These are phyloP conservation scores for Sinodicranocentrus sp. DNA, from an alignment of 2,888 invertebrate genomes.

Conservation along the genomic window DNA sequence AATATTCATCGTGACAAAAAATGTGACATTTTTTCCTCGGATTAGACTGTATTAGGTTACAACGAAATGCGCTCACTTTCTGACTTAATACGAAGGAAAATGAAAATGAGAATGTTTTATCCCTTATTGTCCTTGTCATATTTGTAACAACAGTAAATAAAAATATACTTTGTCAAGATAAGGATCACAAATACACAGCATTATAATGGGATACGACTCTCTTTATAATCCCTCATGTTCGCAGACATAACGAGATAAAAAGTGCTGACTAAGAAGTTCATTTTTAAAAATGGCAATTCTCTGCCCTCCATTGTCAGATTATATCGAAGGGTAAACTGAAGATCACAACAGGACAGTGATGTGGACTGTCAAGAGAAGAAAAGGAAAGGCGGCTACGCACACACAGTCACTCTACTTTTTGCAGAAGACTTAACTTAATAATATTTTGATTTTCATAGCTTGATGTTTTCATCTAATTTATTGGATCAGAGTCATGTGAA, in stretches of 20 bases:
- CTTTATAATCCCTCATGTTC: too few relatives aligned
- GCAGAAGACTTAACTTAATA: conserved; percentile 43
- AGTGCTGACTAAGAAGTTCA: too few relatives aligned
- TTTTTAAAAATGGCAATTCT: too few relatives aligned
- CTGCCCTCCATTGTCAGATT: not conserved
- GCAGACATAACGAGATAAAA: too few relatives aligned
- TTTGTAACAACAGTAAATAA: not conserved
- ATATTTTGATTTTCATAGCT: conserved; percentile 66
- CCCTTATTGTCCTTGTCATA: too few relatives aligned
- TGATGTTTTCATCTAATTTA: conserved; percentile 68
- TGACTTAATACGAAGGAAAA: not conserved
- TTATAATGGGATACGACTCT: too few relatives aligned
- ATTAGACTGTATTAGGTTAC: too few relatives aligned
- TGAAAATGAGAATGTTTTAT: conserved; percentile 4
- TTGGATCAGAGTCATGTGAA: conserved; percentile 64
- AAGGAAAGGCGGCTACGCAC: conserved; percentile 44
- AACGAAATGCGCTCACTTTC: too few relatives aligned
- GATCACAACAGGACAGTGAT: conserved; percentile 55
- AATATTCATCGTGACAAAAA: too few relatives aligned
- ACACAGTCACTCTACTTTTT: not conserved
- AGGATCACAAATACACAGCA: too few relatives aligned
- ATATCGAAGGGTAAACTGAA: conserved; percentile 48
- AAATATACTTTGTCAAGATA: too few relatives aligned
- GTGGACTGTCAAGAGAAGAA: conserved; percentile 53
- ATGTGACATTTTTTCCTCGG: too few relatives aligned